A percentile compares a stretch with the other conserved stretches of the same genome.
Evolutionary conservation across 2,797 vertebrate species (phyloP).

Genomic region (Mus minutoides): DNA sequence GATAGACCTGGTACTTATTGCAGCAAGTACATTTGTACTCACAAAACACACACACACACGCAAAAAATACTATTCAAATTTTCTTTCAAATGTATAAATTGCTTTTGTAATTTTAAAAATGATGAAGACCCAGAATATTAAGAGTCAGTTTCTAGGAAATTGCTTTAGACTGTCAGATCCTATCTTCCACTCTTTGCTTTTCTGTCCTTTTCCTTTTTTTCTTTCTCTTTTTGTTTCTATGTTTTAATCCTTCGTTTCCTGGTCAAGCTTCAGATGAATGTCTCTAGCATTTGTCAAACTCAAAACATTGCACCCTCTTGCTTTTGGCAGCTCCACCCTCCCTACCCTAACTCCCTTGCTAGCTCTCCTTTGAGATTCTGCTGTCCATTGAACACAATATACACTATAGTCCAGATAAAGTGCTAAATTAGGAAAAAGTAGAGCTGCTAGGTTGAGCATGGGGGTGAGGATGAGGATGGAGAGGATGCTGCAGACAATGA

Average conservation of each 20-base stretch:
- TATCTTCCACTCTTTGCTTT: not conserved
- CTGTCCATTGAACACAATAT: not conserved
- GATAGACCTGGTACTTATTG: not conserved
- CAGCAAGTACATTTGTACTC: not conserved
- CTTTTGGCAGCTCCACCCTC: not conserved
- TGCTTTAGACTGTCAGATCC: slow-evolving; percentile 39
- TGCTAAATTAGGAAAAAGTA: not conserved
- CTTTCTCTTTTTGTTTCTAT: not conserved
- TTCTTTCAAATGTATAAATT: slow-evolving; percentile 2
- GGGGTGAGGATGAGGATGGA: not conserved
- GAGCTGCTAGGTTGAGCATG: not conserved
- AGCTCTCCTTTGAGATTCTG: not conserved
- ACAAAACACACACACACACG: not conserved
- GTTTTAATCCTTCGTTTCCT: not conserved
- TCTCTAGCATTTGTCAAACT: slow-evolving; percentile 6
- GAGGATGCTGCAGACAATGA: not conserved
- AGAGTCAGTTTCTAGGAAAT: slow-evolving; percentile 50
- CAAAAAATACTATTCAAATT: slow-evolving; percentile 45
- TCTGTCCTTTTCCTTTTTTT: not conserved
- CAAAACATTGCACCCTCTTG: not conserved
- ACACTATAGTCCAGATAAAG: not conserved
- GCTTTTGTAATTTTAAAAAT: slow-evolving; percentile 32
- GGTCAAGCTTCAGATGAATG: not conserved
- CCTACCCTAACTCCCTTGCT: not conserved
- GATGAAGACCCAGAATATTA: not conserved